These are phyloP conservation scores for Rhynchomys soricoides DNA, from an alignment of 2,113 vertebrate genomes.

Conservation along the genomic window DNA sequence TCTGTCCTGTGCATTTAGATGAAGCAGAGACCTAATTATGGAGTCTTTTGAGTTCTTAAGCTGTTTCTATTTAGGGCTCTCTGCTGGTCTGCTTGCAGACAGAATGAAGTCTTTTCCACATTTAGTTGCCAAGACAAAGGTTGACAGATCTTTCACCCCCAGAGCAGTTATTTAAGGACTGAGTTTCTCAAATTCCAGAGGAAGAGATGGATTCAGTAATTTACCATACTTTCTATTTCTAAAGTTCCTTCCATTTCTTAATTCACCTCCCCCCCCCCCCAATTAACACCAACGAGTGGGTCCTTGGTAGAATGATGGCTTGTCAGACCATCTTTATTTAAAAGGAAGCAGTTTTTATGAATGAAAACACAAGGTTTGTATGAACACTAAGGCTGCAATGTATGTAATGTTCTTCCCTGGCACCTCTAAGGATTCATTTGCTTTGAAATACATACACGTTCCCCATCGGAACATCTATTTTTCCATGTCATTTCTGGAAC, in stretches of 20 bases:
- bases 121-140: constrained; percentile 41
- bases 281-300: background rate
- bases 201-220: background rate
- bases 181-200: constrained; percentile 23
- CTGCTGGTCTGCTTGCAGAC: constrained; percentile 62
- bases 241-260: background rate
- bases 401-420: background rate
- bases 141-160: constrained; percentile 39
- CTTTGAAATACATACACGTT: background rate
- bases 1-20: constrained; percentile 49
- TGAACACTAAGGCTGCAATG: background rate
- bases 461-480: background rate
- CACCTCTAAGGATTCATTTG: constrained; percentile 8
- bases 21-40: constrained; percentile 64
- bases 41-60: constrained; percentile 50
- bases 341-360: background rate
- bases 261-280: background rate
- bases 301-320: background rate
- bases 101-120: constrained; percentile 51
- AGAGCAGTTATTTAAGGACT: constrained; percentile 31
- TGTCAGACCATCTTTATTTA: background rate
- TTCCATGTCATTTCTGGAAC: constrained; percentile 10
- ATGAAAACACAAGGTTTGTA: background rate
- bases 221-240: background rate
- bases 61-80: constrained; percentile 62